Evolutionary conservation across 23 tunicate species (phyloP).

Genomic region (Diplosoma virens): DNA sequence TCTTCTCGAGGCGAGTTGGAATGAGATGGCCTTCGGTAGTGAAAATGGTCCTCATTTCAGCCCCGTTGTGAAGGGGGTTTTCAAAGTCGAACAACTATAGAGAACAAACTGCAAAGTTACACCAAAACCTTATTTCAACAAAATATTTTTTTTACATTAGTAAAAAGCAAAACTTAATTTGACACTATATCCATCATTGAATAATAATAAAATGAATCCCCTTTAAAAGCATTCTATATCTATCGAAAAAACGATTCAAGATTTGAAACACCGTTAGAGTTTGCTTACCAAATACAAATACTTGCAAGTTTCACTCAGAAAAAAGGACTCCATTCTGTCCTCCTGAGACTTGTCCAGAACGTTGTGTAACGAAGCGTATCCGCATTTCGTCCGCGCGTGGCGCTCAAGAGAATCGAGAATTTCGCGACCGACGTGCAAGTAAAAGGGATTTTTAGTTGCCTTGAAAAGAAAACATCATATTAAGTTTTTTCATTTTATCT

Average conservation of each 20-base stretch:
- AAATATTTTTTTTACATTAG: no score
- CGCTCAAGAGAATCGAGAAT: constrained; percentile 80
- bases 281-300: constrained; percentile 74
- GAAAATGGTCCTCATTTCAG: constrained; percentile 55
- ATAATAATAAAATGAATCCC: no score
- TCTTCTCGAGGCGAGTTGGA: constrained; percentile 45
- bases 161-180: no score
- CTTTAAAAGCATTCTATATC: no score
- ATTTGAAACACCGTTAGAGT: no score
- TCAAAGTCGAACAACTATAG: constrained; percentile 86
- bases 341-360: constrained; percentile 90
- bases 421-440: constrained; percentile 90
- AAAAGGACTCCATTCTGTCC: constrained; percentile 98
- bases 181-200: no score
- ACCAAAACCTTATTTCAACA: no score
- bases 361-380: constrained; percentile 95
- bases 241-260: no score
- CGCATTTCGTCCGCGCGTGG: constrained; percentile 78
- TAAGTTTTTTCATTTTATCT: no score
- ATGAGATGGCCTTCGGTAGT: constrained; percentile 96
- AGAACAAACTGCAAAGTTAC: no score
- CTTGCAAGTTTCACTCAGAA: constrained; percentile 96
- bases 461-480: background rate
- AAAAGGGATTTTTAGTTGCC: constrained; percentile 98
- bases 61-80: constrained; percentile 72